Percentiles rank a stretch among this genome's conserved stretches.
Evolutionary conservation across 2,113 vertebrate genomes (phyloP).

Genomic region (Hemiscyllium ocellatum): DNA sequence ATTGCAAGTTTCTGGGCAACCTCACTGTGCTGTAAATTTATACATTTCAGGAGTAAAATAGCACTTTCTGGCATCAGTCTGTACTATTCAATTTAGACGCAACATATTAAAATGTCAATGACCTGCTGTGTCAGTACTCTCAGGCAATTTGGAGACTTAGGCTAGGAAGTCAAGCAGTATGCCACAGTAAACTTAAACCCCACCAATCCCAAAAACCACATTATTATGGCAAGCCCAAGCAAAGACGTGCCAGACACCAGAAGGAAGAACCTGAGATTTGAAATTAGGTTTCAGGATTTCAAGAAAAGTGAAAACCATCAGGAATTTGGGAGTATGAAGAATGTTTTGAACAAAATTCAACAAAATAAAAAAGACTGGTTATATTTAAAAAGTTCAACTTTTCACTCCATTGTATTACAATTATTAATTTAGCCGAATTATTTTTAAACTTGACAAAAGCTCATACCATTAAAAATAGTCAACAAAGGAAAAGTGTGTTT

Average conservation of each 20-base stretch:
- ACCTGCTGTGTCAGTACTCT: not conserved
- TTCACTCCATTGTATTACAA: not conserved
- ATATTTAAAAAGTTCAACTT: not conserved
- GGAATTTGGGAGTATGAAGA: not conserved
- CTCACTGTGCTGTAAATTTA: not conserved
- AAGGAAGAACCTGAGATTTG: not conserved
- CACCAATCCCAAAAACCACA: not conserved
- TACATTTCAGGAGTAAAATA: not conserved
- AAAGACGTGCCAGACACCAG: not conserved
- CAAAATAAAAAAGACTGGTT: no score
- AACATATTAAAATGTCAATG: not conserved
- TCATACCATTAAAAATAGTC: not conserved
- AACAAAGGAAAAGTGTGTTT: not conserved
- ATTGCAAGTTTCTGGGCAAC: not conserved
- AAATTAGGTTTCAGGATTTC: not conserved
- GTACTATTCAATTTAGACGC: not conserved
- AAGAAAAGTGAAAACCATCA: not conserved
- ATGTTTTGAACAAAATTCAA: not conserved
- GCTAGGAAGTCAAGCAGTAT: not conserved
- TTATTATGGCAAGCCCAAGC: not conserved
- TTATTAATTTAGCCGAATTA: not conserved
- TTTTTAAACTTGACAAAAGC: not conserved
- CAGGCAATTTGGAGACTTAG: not conserved
- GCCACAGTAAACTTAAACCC: not conserved
- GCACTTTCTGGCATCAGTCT: not conserved